Evolutionary conservation across 2,888 invertebrate genomes (phyloP), one percentile per base, ranked within the genome.

Genomic region (Aphidoletes aphidimyza): DNA sequence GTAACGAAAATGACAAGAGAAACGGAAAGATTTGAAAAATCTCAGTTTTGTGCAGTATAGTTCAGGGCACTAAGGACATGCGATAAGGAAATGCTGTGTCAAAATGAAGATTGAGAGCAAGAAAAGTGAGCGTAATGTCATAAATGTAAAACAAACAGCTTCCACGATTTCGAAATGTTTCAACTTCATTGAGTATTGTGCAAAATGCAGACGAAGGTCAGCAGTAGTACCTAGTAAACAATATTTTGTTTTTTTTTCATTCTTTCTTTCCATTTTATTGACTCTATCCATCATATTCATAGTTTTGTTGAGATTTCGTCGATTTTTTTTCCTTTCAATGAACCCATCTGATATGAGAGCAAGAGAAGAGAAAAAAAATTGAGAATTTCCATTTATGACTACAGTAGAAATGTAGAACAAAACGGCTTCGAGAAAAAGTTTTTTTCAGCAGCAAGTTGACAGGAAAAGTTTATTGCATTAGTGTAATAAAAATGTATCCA

Each of bases 221-320:
- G 69, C 69, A 69, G 69, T 69, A 69, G 69, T 69, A 69, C 69
- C 69, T 17, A 69, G 69, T 69, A 69, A 69, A n/a, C n/a, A n/a
- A n/a, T n/a, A n/a, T n/a, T n/a, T n/a, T n/a, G n/a, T n/a, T n/a
- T n/a, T n/a, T n/a, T n/a, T n/a, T n/a, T n/a, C n/a, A n/a, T n/a
- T n/a, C n/a, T n/a, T 69, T 69, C 22, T 54, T 54, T 54, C 54
- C 54, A 22, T 54, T 54, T 69, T 69, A 69, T 69, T 69, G 69
- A 30, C n/a, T n/a, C n/a, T n/a, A n/a, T n/a, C 30, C 34, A 30
- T 69, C 69, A 30, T 54, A 54, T 69, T 69, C n/a, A n/a, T 30
- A 69, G 6, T 0, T 69, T 69, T 69, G 19, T 69, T 54, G 54
- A 47, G 19, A 47, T 47, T 11, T 47, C 19, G 47, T 47, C 47